Percentiles rank a stretch among this genome's conserved stretches.
These are phyloP conservation scores for Meliscaeva auricollis DNA, from an alignment of 2,888 invertebrate genomes.

Conservation along the genomic window DNA sequence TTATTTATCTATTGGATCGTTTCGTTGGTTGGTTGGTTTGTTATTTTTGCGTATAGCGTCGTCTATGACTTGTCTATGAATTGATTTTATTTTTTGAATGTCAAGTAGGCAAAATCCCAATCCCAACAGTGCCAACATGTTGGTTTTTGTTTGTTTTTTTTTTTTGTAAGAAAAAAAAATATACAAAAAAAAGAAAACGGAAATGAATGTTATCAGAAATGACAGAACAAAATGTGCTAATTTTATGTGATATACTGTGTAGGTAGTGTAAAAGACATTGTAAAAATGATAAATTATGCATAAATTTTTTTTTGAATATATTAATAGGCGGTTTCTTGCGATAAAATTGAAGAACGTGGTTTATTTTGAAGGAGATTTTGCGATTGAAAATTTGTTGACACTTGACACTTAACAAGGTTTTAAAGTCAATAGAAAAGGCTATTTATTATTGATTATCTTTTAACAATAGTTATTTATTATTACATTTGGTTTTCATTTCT, in stretches of 20 bases:
- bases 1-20: conserved; percentile 37
- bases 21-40: neutral
- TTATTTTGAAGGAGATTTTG: neutral
- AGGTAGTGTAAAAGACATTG: neutral
- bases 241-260: neutral
- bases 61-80: conserved; percentile 41
- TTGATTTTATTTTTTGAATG: conserved; percentile 43
- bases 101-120: conserved; percentile 22
- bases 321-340: neutral
- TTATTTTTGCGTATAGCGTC: neutral
- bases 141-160: conserved; percentile 10
- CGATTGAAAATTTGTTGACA: too few species aligned
- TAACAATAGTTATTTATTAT: too few species aligned
- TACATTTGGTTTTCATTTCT: too few species aligned
- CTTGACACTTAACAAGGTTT: too few species aligned
- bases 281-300: neutral
- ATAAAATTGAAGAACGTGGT: neutral
- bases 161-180: neutral
- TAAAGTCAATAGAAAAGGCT: too few species aligned
- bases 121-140: conserved; percentile 18
- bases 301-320: too few species aligned
- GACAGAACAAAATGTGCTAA: conserved; percentile 36
- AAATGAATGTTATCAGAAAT: conserved; percentile 54
- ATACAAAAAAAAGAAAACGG: conserved; percentile 40
- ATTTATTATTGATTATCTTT: too few species aligned